These are phyloP conservation scores for Thaumetopoea pityocampa DNA, from an alignment of 1,140 invertebrate genomes.

Conservation along the genomic window DNA sequence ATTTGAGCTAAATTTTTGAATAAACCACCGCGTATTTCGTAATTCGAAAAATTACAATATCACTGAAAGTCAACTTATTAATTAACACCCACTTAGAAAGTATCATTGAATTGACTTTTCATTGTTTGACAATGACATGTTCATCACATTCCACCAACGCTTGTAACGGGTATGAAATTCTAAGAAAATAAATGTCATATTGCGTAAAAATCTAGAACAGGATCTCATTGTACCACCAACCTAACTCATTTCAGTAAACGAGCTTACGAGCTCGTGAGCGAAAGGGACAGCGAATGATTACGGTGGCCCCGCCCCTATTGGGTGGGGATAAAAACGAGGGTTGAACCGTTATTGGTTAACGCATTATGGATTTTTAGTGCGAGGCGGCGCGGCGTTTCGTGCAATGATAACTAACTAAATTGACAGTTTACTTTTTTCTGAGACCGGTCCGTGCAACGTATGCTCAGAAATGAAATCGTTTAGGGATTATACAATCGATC, in stretches of 20 bases:
- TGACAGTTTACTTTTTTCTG: constrained; percentile 54
- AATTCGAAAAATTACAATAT: too few species aligned
- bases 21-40: too few species aligned
- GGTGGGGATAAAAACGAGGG: constrained; percentile 48
- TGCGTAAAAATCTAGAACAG: constrained; percentile 10
- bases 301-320: constrained; percentile 45
- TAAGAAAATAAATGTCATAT: neutral
- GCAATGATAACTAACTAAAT: constrained; percentile 33
- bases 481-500: constrained; percentile 32
- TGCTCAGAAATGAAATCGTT: constrained; percentile 35
- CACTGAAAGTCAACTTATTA: too few species aligned
- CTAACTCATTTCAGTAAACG: constrained; percentile 34
- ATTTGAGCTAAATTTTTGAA: too few species aligned
- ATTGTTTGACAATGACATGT: constrained; percentile 12
- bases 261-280: constrained; percentile 49
- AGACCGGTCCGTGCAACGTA: constrained; percentile 14
- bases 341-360: constrained; percentile 52
- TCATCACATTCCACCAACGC: constrained; percentile 9
- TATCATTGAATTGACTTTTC: too few species aligned
- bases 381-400: constrained; percentile 32
- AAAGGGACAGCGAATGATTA: constrained; percentile 44
- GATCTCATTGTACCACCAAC: constrained; percentile 30
- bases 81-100: too few species aligned
- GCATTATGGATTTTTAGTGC: constrained; percentile 67
- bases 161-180: neutral